phyloP scores from a whole-genome alignment of 2,113 vertebrate species.

The Mesembrinibis cayennensis region DNA sequence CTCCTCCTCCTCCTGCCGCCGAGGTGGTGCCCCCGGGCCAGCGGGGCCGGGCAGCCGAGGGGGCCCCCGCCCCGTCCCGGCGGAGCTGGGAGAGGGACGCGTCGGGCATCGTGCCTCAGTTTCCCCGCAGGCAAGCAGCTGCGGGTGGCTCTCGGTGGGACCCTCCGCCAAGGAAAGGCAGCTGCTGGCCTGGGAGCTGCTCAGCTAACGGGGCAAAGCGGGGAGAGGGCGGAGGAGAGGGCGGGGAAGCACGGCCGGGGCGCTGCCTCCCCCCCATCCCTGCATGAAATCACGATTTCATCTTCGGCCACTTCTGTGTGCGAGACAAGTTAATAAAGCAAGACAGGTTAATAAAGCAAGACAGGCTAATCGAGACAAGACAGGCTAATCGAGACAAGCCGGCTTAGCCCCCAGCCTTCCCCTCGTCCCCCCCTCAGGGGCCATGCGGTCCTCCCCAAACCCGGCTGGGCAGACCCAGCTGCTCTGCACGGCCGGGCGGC shows the following conservation, averaged over 20 bases:
- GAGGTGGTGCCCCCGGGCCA: not conserved
- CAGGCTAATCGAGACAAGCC: too few species aligned
- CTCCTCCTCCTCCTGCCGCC: not conserved
- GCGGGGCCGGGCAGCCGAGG: not conserved
- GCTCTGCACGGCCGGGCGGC: not conserved
- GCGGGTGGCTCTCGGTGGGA: too few species aligned
- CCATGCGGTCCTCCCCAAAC: fast-evolving
- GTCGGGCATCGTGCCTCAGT: not conserved
- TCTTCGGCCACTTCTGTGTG: fast-evolving
- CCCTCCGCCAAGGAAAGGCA: not conserved
- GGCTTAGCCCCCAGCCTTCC: not conserved
- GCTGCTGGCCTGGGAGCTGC: not conserved
- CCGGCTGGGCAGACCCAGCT: too few species aligned
- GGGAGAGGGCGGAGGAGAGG: not conserved
- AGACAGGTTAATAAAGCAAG: too few species aligned
- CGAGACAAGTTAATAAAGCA: fast-evolving
- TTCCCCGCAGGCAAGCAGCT: not conserved
- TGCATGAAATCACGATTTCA: fast-evolving
- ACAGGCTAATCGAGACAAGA: not conserved
- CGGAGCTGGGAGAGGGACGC: not conserved
- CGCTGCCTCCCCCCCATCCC: not conserved
- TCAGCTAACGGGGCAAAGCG: not conserved
- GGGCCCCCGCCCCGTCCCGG: not conserved
- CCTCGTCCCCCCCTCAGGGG: fast-evolving
- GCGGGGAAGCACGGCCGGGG: not conserved